These are phyloP conservation scores for Nematostella vectensis DNA, from an alignment of 92 coral and sea anemone species.

Conservation along the genomic window DNA sequence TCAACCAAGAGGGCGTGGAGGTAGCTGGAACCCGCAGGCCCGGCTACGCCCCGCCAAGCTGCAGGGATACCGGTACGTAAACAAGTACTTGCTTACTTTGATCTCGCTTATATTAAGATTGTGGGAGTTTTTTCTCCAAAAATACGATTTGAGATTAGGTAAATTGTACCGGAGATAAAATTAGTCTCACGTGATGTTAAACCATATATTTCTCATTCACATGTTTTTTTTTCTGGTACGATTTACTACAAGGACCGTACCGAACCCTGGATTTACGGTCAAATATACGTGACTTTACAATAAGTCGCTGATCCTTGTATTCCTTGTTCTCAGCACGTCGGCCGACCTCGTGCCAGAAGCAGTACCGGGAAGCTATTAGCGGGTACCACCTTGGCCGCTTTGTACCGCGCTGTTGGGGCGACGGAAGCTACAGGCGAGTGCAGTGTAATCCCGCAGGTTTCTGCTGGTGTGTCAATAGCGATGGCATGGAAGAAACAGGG, in stretches of 20 bases:
- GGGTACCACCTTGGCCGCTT: conserved; percentile 38
- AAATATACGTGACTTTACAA: no score
- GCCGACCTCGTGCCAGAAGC: conserved; percentile 56
- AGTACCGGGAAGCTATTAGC: conserved; percentile 29
- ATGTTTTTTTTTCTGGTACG: no score
- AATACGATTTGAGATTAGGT: not conserved
- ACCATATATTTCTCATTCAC: no score
- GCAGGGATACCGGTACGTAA: conserved; percentile 35
- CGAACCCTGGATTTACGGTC: no score
- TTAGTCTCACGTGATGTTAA: no score
- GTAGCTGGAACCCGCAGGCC: conserved; percentile 57
- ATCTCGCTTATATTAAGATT: not conserved
- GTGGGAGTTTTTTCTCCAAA: not conserved
- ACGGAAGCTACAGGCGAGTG: conserved; percentile 63
- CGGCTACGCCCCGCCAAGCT: conserved; percentile 57
- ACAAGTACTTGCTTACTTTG: no score
- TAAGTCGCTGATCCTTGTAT: no score
- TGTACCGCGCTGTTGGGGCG: conserved; percentile 49
- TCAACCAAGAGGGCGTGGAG: conserved; percentile 59
- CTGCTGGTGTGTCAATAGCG: conserved; percentile 70
- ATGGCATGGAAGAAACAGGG: conserved; percentile 30
- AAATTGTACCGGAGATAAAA: no score
- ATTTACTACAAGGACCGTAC: no score
- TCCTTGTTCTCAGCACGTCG: conserved; percentile 54
- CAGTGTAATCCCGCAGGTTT: conserved; percentile 59